Conservation (phyloP, 2,797 vertebrate species). For the Neoniphon sammara region DNA sequence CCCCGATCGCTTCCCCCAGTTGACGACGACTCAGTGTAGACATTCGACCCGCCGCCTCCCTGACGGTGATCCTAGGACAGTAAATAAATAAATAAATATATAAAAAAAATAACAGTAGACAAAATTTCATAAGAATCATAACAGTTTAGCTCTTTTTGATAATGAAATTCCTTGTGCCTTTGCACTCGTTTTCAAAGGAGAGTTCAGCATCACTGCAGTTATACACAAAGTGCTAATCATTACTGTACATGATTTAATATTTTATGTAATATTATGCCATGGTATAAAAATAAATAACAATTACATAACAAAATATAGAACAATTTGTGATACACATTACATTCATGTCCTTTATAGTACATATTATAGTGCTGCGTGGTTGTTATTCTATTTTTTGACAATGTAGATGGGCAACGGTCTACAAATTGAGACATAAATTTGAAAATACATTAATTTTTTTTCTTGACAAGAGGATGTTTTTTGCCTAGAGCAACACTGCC, state of each 20-base stretch:
- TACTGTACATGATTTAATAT: background rate
- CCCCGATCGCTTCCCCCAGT: constrained; percentile 64
- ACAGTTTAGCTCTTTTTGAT: no score
- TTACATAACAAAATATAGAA: no score
- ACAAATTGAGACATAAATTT: no score
- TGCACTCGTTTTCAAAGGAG: background rate
- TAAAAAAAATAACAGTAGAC: background rate
- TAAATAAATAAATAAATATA: no score
- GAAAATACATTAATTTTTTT: background rate
- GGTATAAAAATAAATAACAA: background rate
- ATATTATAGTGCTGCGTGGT: background rate
- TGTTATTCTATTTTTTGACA: no score
- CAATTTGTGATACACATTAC: background rate
- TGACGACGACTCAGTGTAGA: constrained; percentile 29
- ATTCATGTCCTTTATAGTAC: background rate
- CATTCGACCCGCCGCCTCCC: constrained; percentile 44
- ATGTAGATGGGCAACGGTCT: no score
- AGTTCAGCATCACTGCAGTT: background rate
- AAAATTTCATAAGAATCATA: background rate
- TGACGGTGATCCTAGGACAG: constrained; percentile 23
- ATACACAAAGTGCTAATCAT: background rate
- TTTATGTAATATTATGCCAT: background rate
- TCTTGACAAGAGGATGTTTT: background rate
- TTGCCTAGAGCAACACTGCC: background rate
- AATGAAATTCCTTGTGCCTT: background rate